Evolutionary conservation across 2,888 invertebrate genomes (phyloP), one percentile per base, ranked within the genome.

Genomic region (Aphidoletes aphidimyza): DNA sequence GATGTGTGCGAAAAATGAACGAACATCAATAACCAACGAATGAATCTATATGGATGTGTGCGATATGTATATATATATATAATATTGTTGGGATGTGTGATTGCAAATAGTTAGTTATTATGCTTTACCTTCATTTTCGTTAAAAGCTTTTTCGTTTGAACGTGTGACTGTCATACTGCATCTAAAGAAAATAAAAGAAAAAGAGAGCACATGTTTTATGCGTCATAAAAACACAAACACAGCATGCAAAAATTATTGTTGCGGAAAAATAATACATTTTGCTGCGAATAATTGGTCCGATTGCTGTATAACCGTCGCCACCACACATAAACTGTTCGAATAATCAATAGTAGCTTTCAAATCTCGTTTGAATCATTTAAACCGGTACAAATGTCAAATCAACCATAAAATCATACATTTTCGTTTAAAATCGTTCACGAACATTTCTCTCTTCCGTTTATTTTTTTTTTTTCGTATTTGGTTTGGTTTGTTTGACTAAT

Each of bases 91-190:
- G n/a, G n/a, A n/a, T n/a, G n/a, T n/a, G n/a, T n/a, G n/a, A n/a
- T n/a, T n/a, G 19, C 81, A n/a, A 81, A 37, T 17, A 30, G 2
- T 9, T 30, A 30, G 2, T 30, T 8, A 83, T 83, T 45, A 83
- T 42, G 30, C 36, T 42, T 45, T 84, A 84, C 84, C 84, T 59
- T 84, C 84, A 78, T 84, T 84, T 42, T 84, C 78, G 30, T 42
- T 78, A 39, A 78, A 84, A 59, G 42, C 78, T 69, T 59, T 22
- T 59, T 84, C 84, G 22, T 17, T 84, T 78, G 85, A 22, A 54
- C 83, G 85, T 42, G 85, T 85, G 22, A 85, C 85, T 39, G 85
- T 85, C 85, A 85, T 85, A 42, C 59, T 83, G 83, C 39, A 59
- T 83, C 85, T 85, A 22, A 85, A 85, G 36, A 39, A 84, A 45